Conservation (phyloP, 2,113 vertebrate species). For the Pimephales promelas region DNA sequence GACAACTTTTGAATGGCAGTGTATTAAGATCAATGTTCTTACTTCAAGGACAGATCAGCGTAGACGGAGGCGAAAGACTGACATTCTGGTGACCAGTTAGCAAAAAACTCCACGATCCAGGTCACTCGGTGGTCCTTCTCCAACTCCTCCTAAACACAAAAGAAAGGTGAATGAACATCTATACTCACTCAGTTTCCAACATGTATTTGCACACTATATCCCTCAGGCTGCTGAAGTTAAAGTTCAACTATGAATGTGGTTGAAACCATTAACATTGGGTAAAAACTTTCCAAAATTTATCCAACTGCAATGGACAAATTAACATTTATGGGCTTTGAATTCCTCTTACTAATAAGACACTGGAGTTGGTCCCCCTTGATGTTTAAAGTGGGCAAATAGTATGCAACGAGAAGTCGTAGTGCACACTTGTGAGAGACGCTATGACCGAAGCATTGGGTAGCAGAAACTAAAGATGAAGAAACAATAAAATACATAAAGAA, state of each 20-base stretch:
- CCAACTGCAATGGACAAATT: background rate
- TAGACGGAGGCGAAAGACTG: slow-evolving; percentile 95
- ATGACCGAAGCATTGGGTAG: too few species aligned
- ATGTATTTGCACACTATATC: background rate
- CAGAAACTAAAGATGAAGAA: too few species aligned
- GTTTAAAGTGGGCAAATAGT: background rate
- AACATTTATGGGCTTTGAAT: background rate
- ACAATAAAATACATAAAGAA: too few species aligned
- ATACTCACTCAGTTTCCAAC: background rate
- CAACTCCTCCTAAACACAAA: slow-evolving; percentile 84
- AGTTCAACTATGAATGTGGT: background rate
- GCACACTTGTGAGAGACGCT: too few species aligned
- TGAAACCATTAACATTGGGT: background rate
- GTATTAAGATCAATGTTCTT: slow-evolving; percentile 57
- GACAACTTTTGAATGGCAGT: background rate
- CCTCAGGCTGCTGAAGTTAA: slow-evolving; percentile 9
- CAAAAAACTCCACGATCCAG: slow-evolving; percentile 94
- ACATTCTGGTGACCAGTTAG: slow-evolving; percentile 95
- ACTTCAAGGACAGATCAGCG: slow-evolving; percentile 93
- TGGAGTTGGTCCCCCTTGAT: background rate
- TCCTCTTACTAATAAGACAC: background rate
- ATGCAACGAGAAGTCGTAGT: background rate
- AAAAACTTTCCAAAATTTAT: background rate
- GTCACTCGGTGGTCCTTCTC: slow-evolving; percentile 85
- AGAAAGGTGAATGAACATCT: background rate